Base-by-base conservation (phyloP, 2,797 vertebrate genomes). In the Typhlichthys eigenmanni region DNA sequence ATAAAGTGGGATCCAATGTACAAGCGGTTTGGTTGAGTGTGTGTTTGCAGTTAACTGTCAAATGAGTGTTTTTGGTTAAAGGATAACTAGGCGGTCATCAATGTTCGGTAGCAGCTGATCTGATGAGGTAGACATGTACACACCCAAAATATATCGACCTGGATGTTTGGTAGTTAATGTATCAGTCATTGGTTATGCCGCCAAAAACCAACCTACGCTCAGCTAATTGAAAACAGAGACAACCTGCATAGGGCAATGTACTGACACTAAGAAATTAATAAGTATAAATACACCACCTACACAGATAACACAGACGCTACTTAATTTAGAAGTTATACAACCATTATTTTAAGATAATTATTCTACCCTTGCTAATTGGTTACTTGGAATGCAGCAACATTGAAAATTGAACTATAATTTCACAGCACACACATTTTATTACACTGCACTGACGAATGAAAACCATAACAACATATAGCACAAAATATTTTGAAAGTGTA, bases 71-170 rank as follows among this genome's bases (percentile, higher is more conserved):
- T 92, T 92, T 90, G 88, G 90, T 91, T 78, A 76, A 84, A 84
- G 80, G 85, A 88, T 85, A 86, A 81, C 81, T 81, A 83, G 72
- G 82, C 88, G 83, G 87, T 89, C 87, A 86, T 90, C 65, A 62
- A 84, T 88, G 85, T 87, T 88, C 60, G 69, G 64, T 86, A 91
- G 88, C 91, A 92, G 91, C 90, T 88, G 85, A 88, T 85, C 80
- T 82, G 85, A 88, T 93, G 92, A 94, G 93, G 93, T 94, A 94
- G 93, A 92, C 92, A 90, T 89, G 75, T 82, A 93, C 76, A 92
- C 80, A 86, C 66, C 81, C 76, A 87, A 72, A 83, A 89, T 85
- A 71, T 84, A 85, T 80, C 88, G 78, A 89, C 74, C 62, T 78
- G 80, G 64, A 81, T 78, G 83, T 74, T 74, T 51, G 64, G 49